Base-by-base conservation (phyloP, 2,888 invertebrate species). In the Siphonodentalium dalli region DNA sequence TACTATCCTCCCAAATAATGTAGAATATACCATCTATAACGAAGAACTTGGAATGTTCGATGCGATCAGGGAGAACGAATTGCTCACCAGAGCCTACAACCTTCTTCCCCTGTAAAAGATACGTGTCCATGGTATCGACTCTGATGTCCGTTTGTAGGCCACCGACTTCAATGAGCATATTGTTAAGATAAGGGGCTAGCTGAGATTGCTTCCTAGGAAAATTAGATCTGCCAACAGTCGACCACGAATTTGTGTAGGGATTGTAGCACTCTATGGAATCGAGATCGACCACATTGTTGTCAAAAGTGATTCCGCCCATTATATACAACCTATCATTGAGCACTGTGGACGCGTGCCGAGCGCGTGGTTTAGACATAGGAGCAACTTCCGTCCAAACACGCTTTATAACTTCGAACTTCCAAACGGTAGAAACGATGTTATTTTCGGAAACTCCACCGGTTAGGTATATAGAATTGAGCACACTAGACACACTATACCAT, bases 1-100 rank as follows among this genome's bases (percentile, higher is more conserved):
- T 71, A 2, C 70, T 58, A 54, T 79, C 77, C 52, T 79, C 75
- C 79, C 80, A 80, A n/a, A 80, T 68, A 50, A 80, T 79, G 65
- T 78, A 79, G 61, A 79, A 77, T 21, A 77, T 69, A 7, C 66
- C 70, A 54, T 75, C 69, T 15, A 79, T 62, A n/a, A 75, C 72
- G 15, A 76, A 69, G 41, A 79, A 72, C 59, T 78, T 72, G 39
- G 77, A 69, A 61, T 57, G 71, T 57, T 78, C 71, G 21, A 79
- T 77, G 27, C 65, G 55, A 40, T 77, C 74, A 3, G 79, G 78
- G 43, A 80, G 66, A 23, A 78, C 69, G 57, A 75, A 78, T 54
- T 80, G 78, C 54, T 79, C 79, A 6, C 75, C 71, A 6, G 74
- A 65, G 15, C 75, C 74, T 29, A 63, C 67, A 18, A 76, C 60